phyloP scores from a whole-genome alignment of 2,797 vertebrate species.

The Dermochelys coriacea region DNA sequence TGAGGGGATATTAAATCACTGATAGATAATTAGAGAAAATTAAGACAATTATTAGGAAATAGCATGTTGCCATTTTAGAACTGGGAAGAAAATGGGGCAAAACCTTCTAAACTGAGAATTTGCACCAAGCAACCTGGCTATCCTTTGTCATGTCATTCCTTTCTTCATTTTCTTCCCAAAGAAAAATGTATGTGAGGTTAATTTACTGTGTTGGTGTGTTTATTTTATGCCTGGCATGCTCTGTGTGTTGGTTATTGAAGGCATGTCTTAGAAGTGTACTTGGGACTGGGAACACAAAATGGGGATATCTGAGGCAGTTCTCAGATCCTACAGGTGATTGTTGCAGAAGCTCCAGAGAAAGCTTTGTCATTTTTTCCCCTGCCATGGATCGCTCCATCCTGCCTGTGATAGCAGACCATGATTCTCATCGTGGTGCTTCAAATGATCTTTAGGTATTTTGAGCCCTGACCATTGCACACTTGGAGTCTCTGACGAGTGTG shows the following conservation, averaged over 20 bases:
- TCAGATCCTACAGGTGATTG: background rate
- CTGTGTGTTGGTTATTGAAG: background rate
- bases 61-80: background rate
- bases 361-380: background rate
- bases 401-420: background rate
- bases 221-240: background rate
- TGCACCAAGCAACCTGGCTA: background rate
- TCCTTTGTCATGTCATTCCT: background rate
- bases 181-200: background rate
- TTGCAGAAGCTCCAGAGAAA: background rate
- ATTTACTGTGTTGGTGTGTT: background rate
- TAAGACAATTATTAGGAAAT: background rate
- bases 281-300: background rate
- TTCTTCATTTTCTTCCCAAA: background rate
- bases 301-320: too few species aligned
- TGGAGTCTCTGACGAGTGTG: background rate
- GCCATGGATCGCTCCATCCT: background rate
- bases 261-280: background rate
- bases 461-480: background rate
- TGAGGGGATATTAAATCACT: background rate
- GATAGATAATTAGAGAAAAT: background rate
- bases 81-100: background rate
- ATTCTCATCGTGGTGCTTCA: background rate
- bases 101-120: background rate
- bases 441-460: background rate